Evolutionary conservation across 2,797 vertebrate genomes (phyloP), one percentile per base, ranked within the genome.

Genomic region (Acanthurus leucopareius): DNA sequence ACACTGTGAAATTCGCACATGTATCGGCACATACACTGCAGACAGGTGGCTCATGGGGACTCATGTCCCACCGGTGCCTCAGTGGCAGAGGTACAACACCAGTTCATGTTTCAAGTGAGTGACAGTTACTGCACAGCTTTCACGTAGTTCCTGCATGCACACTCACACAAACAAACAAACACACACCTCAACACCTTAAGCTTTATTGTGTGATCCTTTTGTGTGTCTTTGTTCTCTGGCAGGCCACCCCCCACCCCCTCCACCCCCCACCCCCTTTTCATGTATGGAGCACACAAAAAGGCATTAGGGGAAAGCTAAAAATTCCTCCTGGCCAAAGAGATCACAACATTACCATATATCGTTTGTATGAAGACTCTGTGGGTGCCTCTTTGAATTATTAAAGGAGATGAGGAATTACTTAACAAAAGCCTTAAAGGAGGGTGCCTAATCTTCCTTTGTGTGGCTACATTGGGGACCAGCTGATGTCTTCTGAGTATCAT

Each of bases 371-470:
- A 78, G 70, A 65, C 51, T 83, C 60, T 73, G 84, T 69, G 83
- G 49, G 78, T 88, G 89, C 83, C 0, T 70, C 82, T 69, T 77
- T 94, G 86, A 94, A 94, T 94, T 94, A 95, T 93, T 94, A 87
- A 94, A 90, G 77, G 79, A 86, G 85, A 92, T 85, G 86, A 89
- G 83, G 89, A 91, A 92, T 93, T 90, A 91, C 90, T 93, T 89
- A 89, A 91, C 82, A 90, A 92, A 92, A 88, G 82, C 89, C 88
- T 91, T 84, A 86, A 86, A 88, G 90, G 83, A 80, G 88, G 88
- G 86, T 66, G 84, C 84, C 88, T 93, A 88, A 93, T 94, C 90
- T 93, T 90, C 88, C 83, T 92, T 92, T 91, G 85, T 92, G 86
- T 82, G 66, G 80, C 75, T 77, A 90, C 92, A 89, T 87, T 73